These are phyloP conservation scores for Neodontobutis hainanensis DNA, from an alignment of 2,113 vertebrate species.

Conservation along the genomic window DNA sequence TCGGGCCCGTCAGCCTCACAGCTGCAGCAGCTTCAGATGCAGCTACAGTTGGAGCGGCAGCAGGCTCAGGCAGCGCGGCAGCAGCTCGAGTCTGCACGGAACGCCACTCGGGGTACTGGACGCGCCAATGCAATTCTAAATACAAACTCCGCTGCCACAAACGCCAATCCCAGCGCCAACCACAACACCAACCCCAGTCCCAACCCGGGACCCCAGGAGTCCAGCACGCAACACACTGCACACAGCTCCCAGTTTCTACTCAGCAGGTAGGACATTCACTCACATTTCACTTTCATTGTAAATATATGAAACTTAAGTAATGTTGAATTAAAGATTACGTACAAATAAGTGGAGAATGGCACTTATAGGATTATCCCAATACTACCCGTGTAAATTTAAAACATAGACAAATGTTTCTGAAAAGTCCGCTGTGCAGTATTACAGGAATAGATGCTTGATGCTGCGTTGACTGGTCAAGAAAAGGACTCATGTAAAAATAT, in stretches of 20 bases:
- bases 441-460: no score
- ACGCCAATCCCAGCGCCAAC: slow-evolving; percentile 85
- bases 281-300: not conserved
- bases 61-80: slow-evolving; percentile 96
- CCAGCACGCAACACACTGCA: slow-evolving; percentile 60
- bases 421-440: no score
- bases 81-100: slow-evolving; percentile 95
- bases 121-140: slow-evolving; percentile 89
- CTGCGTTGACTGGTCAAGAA: no score
- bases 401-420: no score
- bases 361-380: no score
- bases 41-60: slow-evolving; percentile 95
- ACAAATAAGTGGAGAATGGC: no score
- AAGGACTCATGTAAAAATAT: no score
- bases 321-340: no score
- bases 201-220: slow-evolving; percentile 63
- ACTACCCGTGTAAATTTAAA: no score
- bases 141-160: slow-evolving; percentile 82
- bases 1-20: slow-evolving; percentile 97
- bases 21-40: slow-evolving; percentile 98
- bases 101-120: slow-evolving; percentile 87
- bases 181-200: slow-evolving; percentile 86
- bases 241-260: slow-evolving; percentile 98
- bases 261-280: slow-evolving; percentile 82
- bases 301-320: not conserved